Base-by-base conservation (phyloP, 2,113 vertebrate species). In the Rhadina sibilatrix region DNA sequence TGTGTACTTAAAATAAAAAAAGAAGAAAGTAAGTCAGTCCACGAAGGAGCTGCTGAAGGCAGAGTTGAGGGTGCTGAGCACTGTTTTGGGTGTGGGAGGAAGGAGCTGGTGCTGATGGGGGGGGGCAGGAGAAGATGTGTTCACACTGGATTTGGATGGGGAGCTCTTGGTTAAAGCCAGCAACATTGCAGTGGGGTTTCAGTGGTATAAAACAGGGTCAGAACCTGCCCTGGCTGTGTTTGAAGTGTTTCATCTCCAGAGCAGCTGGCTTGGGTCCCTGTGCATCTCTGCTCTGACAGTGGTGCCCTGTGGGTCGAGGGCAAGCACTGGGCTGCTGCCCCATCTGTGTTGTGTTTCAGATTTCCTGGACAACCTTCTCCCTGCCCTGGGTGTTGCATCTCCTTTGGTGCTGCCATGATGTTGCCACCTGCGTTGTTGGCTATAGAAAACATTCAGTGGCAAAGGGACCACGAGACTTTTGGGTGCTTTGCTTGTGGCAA, bases 1-100 rank as follows among this genome's bases (percentile, higher is more conserved):
- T 95, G 76, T 89, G 94, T 97, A 95, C 96, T 96, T 97, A 88
- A 96, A 97, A 87, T n/a, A n/a, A 96, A 95, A 92, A 69, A 63
- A 78, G 74, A 50, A 59, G 50, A 21, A 30, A 89, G 60, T 79
- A 60, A 88, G 88, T 46, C n/a, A 88, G 84, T 89, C 87, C 87
- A 70, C 2, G 42, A 72, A 96, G 96, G 80, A 93, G 93, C 86
- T 77, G 64, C 79, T 90, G 94, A 92, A 94, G 93, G 83, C 93
- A 65, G 95, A 64, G 85, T 8, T 56, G 96, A 84, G 82, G 94
- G 40, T 93, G 94, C 87, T 28, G 71, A 87, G 90, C 0, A 1
- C 80, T 79, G 87, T 72, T 87, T 63, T 80, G 91, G 88, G 89
- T 93, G 88, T 70, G 20, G 15, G 83, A 49, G 84, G 71, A 15